phyloP scores from a whole-genome alignment of 2,113 vertebrate genomes.

The Nesogale talazaci region DNA sequence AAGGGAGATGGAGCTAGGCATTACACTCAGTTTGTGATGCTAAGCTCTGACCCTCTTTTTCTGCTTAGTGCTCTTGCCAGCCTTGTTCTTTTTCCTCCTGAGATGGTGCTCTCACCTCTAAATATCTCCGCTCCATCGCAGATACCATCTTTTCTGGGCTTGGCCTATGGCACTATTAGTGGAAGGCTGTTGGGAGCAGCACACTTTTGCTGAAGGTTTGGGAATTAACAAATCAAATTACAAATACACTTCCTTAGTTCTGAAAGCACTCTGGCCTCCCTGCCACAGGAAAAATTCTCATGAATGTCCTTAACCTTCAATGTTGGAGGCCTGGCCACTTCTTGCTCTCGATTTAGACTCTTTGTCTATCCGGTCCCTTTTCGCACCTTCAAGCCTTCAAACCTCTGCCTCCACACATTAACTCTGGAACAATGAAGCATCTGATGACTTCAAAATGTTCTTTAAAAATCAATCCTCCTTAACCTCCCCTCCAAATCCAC shows the following conservation, averaged over 20 bases:
- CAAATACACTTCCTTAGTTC: background rate
- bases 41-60: background rate
- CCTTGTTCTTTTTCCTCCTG: background rate
- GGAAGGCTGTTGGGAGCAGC: background rate
- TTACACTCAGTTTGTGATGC: background rate
- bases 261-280: background rate
- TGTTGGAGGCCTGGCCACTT: background rate
- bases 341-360: background rate
- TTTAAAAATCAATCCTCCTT: background rate
- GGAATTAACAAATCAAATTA: background rate
- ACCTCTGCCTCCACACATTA: background rate
- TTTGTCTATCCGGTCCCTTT: background rate
- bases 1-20: background rate
- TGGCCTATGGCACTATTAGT: background rate
- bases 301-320: background rate
- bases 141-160: background rate
- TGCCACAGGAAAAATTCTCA: background rate
- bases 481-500: background rate
- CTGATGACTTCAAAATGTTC: background rate
- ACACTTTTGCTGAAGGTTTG: background rate
- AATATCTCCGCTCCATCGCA: background rate
- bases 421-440: background rate
- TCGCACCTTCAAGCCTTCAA: background rate
- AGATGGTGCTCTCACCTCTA: background rate
- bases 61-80: background rate